Percentiles rank a stretch among this genome's conserved stretches.
Conservation (phyloP, 2,113 vertebrate species). For the Chauna torquata region DNA sequence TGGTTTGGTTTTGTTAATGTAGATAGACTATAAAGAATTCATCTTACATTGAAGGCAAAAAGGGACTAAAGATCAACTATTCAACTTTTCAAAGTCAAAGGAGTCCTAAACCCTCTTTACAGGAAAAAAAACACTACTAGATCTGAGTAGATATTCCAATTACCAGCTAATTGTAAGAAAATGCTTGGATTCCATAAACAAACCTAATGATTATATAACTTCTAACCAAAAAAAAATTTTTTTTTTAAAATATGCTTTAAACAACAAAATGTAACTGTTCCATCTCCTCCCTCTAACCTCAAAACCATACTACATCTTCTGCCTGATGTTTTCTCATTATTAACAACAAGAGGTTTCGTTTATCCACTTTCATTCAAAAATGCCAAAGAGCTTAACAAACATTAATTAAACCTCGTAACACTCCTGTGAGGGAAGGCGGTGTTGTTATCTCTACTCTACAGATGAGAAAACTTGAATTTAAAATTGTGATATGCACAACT, state of each 20-base stretch:
- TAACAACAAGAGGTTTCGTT: conserved; percentile 11
- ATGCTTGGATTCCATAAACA: background rate
- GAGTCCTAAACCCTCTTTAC: background rate
- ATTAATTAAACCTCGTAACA: conserved; percentile 11
- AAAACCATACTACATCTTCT: background rate
- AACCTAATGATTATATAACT: background rate
- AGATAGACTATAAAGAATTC: conserved; percentile 30
- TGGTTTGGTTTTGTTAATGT: background rate
- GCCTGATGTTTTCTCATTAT: background rate
- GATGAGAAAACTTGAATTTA: conserved; percentile 28
- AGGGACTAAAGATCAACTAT: background rate
- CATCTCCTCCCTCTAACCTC: background rate
- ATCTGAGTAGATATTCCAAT: background rate
- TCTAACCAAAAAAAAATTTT: background rate
- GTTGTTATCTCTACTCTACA: conserved; percentile 34
- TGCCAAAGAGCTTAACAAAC: conserved; percentile 12
- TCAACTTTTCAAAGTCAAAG: conserved; percentile 33
- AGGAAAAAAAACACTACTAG: conserved; percentile 14
- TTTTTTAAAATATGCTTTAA: background rate
- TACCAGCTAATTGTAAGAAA: background rate
- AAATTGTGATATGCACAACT: background rate
- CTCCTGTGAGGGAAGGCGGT: conserved; percentile 21
- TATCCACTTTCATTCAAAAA: conserved; percentile 39
- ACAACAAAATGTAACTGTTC: background rate
- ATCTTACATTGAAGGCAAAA: conserved; percentile 17